Conservation (phyloP, 2,113 vertebrate species). For the Trematomus loennbergii region DNA sequence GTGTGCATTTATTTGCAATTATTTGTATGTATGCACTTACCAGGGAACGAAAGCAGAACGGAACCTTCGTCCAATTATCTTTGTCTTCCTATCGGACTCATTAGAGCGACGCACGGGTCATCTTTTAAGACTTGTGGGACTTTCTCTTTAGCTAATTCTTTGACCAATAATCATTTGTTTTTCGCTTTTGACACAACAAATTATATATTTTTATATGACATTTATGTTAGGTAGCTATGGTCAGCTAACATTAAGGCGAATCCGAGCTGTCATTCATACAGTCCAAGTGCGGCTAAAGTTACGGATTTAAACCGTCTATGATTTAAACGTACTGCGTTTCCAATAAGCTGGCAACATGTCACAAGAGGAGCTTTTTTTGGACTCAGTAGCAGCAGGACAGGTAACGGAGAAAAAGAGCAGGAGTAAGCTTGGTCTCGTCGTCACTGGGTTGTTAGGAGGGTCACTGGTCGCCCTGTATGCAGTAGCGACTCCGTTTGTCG, state of each 20-base stretch:
- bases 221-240: background rate
- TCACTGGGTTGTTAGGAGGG: slow-evolving; percentile 84
- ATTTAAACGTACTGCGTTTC: background rate
- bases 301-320: background rate
- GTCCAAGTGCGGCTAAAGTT: slow-evolving; percentile 1
- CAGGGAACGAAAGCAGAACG: background rate
- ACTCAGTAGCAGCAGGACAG: background rate
- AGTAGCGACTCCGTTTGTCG: slow-evolving; percentile 87
- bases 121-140: background rate
- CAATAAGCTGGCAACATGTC: slow-evolving; percentile 34
- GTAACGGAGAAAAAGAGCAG: background rate
- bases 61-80: slow-evolving; percentile 14
- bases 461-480: slow-evolving; percentile 88
- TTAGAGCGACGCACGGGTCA: slow-evolving; percentile 39
- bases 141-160: background rate
- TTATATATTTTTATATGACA: background rate
- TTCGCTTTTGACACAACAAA: background rate
- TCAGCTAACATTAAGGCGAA: background rate
- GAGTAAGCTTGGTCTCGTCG: slow-evolving; percentile 82
- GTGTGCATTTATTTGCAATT: background rate
- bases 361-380: background rate
- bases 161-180: background rate
- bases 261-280: slow-evolving; percentile 8
- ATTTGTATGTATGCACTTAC: background rate
- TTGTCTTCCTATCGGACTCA: slow-evolving; percentile 20